These are phyloP conservation scores for Sebastolobus alascanus DNA, from an alignment of 2,797 vertebrate genomes.

Conservation along the genomic window DNA sequence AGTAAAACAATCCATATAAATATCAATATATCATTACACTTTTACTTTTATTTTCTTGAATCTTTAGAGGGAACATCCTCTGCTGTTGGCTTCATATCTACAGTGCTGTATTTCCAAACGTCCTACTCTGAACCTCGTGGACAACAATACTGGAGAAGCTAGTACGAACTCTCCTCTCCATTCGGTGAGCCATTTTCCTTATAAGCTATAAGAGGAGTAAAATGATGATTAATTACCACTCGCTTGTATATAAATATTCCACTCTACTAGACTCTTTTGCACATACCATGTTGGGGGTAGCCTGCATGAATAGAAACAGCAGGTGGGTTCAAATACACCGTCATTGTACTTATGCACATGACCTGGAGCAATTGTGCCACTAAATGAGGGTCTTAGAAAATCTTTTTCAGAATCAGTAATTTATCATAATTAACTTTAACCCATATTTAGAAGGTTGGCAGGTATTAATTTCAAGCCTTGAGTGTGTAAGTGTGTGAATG, in stretches of 20 bases:
- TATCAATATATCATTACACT: background rate
- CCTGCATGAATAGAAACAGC: background rate
- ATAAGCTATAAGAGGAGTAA: background rate
- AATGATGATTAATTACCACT: background rate
- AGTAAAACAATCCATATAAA: background rate
- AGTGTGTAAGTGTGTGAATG: background rate
- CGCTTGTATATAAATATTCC: background rate
- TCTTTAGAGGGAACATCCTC: background rate
- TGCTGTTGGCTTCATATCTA: background rate
- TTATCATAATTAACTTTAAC: background rate
- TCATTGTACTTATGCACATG: too few species aligned
- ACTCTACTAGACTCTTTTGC: background rate
- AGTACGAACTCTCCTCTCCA: background rate
- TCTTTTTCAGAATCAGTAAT: too few species aligned
- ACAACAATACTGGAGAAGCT: background rate
- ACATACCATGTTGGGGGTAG: background rate
- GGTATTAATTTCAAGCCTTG: background rate
- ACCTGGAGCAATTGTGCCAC: background rate
- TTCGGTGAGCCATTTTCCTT: background rate
- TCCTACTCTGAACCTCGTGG: background rate
- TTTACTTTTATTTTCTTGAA: background rate
- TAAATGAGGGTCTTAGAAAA: background rate
- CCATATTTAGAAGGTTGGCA: background rate
- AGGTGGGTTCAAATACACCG: background rate
- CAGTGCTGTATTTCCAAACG: background rate